Evolutionary conservation across 2,113 vertebrate genomes (phyloP), one percentile per base, ranked within the genome.

Genomic region (Myrmecophaga tridactyla): DNA sequence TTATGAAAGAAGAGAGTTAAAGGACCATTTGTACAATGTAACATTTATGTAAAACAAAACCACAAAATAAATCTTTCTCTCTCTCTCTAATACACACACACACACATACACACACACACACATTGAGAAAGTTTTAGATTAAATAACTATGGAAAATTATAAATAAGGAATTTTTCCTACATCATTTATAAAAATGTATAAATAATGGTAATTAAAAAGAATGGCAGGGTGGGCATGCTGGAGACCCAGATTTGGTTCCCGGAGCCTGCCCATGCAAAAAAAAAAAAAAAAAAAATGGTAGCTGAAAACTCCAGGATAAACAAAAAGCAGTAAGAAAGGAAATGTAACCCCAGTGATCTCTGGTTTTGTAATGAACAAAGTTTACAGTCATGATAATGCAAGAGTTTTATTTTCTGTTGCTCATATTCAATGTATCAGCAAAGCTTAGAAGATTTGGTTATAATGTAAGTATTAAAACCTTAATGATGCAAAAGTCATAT

Each of bases 1-100:
- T 63, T 63, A 72, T 77, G 29, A 58, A 65, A 73, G 85, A 76
- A 78, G 27, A 21, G 92, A 94, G 51, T 93, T 72, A 94, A 96
- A 95, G n/a, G 72, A 87, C 27, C 48, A 75, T 27, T 56, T 69
- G 23, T 46, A 90, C 13, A 86, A 81, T 73, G 39, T 56, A 93
- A 92, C 20, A 92, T 17, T 81, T 92, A 65, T 41, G 14, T 84
- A 51, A 96, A 90, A 78, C 73, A 80, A 96, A 85, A 89, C 15
- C 69, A 73, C 27, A 94, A 82, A 90, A 86, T 82, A 69, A 82
- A 69, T 39, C 20, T 13, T 43, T 43, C 23, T 73, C 39, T 43
- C 70, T 41, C 9, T 29, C 0, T 39, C 53, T 82, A 18, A n/a
- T 63, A 39, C 31, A 56, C 10, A 29, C 20, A 60, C 15, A 7